Evolutionary conservation across 2,113 vertebrate genomes (phyloP).

Genomic region (Cricetomys ansorgei): DNA sequence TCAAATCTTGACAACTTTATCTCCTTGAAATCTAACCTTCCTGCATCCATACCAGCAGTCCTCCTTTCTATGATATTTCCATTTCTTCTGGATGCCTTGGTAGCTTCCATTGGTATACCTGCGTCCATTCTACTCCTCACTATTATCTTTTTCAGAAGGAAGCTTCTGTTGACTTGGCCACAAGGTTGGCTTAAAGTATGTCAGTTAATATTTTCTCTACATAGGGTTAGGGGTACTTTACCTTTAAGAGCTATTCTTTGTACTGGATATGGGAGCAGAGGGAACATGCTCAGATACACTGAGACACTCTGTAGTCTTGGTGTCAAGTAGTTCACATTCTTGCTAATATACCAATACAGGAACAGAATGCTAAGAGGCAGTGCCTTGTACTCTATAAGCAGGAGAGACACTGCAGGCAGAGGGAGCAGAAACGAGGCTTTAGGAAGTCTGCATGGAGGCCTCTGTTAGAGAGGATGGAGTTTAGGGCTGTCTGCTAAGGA

Average conservation of each 20-base stretch:
- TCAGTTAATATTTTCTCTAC: not conserved
- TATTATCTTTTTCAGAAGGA: not conserved
- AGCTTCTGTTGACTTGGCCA: not conserved
- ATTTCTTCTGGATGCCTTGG: not conserved
- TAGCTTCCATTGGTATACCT: not conserved
- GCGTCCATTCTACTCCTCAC: not conserved
- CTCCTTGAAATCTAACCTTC: not conserved
- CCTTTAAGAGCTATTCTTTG: not conserved
- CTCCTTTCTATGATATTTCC: not conserved
- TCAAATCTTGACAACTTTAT: not conserved
- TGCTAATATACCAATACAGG: not conserved
- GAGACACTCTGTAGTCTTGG: not conserved
- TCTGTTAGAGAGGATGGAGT: not conserved
- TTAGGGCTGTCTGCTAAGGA: not conserved
- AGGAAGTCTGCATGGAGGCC: not conserved
- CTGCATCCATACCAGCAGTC: not conserved
- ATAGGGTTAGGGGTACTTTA: not conserved
- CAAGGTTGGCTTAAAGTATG: not conserved
- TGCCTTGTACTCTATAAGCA: rapidly evolving
- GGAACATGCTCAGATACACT: not conserved
- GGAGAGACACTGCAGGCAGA: not conserved
- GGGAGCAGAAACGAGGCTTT: not conserved
- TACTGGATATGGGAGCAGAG: not conserved
- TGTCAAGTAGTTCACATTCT: not conserved
- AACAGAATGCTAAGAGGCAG: not conserved